Conservation (phyloP, 2,888 invertebrate species). For the Aleiodes alternator region DNA sequence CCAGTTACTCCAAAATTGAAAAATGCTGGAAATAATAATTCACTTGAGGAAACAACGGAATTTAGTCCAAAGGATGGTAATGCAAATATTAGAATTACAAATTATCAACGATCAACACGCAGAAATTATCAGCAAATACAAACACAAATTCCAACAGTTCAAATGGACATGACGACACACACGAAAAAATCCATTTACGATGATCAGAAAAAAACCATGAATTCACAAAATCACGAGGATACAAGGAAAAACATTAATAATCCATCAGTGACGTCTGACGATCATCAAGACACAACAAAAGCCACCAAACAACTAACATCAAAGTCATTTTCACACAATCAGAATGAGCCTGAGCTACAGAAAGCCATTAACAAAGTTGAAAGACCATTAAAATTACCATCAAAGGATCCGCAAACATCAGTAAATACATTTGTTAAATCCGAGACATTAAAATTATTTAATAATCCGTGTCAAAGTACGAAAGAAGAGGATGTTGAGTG, state of each 20-base stretch:
- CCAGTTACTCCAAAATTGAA: conserved; percentile 56
- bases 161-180: conserved; percentile 33
- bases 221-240: conserved; percentile 51
- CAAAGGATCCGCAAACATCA: conserved; percentile 51
- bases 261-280: neutral
- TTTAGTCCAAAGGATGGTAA: conserved; percentile 55
- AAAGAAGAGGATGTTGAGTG: conserved; percentile 4
- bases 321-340: neutral
- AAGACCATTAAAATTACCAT: conserved; percentile 36
- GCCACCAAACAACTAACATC: conserved; percentile 50
- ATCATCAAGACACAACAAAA: conserved; percentile 19
- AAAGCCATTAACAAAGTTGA: conserved; percentile 53
- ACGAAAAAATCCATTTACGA: conserved; percentile 52
- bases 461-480: conserved; percentile 11
- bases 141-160: conserved; percentile 28
- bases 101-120: conserved; percentile 61
- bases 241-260: conserved; percentile 1
- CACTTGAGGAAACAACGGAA: conserved; percentile 52
- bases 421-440: conserved; percentile 15
- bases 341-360: conserved; percentile 44
- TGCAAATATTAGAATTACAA: conserved; percentile 57
- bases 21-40: conserved; percentile 56
- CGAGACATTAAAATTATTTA: neutral
- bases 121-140: conserved; percentile 62
- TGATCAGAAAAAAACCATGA: conserved; percentile 59